phyloP scores from a whole-genome alignment of 2,113 vertebrate species.

The Cynopterus brachyotis region DNA sequence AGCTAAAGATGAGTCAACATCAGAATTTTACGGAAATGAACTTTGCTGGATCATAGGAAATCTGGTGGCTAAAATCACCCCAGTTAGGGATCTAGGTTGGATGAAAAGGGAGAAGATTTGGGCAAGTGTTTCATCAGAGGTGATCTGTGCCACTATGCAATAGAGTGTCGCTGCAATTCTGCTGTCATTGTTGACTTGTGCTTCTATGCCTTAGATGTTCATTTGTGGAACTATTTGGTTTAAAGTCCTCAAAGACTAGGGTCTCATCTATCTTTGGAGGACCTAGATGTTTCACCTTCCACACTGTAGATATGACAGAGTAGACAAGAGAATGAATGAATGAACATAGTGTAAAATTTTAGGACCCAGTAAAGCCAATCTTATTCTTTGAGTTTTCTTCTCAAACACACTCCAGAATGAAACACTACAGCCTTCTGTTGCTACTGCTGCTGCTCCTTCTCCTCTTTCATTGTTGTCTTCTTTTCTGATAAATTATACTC shows the following conservation, averaged over 20 bases:
- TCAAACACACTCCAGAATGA: not conserved
- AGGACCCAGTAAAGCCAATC: not conserved
- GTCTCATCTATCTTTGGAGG: not conserved
- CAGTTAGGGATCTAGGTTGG: not conserved
- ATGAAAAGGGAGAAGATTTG: not conserved
- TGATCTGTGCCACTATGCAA: not conserved
- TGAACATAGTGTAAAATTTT: not conserved
- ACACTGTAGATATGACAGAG: not conserved
- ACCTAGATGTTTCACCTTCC: not conserved
- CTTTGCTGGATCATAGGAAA: not conserved
- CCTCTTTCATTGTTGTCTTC: not conserved
- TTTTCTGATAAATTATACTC: not conserved
- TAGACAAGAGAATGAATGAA: not conserved
- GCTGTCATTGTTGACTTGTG: not conserved
- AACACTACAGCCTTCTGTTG: not conserved
- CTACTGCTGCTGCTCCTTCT: not conserved
- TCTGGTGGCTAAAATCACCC: not conserved
- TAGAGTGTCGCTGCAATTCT: not conserved
- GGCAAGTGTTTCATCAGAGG: not conserved
- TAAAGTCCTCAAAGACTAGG: not conserved
- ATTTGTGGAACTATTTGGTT: not conserved
- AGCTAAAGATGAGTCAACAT: not conserved
- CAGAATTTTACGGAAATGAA: not conserved
- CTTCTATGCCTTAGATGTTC: not conserved
- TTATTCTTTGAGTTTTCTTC: not conserved